Evolutionary conservation across 35 echinoderm and acorn worm genomes (phyloP).

Genomic region (Apostichopus californicus): DNA sequence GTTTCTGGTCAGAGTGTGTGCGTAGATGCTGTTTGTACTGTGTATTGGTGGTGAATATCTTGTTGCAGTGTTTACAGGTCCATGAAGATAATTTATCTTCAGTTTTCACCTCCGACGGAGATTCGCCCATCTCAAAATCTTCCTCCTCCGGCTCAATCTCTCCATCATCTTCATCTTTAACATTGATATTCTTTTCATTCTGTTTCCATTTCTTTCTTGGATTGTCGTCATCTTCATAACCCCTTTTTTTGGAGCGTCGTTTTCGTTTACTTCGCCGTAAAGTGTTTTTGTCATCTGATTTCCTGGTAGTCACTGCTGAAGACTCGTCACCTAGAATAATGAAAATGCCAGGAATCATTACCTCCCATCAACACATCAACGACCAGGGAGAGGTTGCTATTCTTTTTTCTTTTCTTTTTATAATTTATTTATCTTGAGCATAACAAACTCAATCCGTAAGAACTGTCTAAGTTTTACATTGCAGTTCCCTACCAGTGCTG

Average conservation of each 20-base stretch:
- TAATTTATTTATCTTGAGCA: too few relatives aligned
- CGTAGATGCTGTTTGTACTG: constrained; percentile 17
- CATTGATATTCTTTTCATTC: background rate
- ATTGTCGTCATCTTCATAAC: constrained; percentile 16
- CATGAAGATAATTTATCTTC: background rate
- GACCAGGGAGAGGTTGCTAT: too few relatives aligned
- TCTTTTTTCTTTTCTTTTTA: too few relatives aligned
- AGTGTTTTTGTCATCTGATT: background rate
- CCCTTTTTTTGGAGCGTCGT: constrained; percentile 18
- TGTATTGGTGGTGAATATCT: constrained; percentile 7
- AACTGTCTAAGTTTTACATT: too few relatives aligned
- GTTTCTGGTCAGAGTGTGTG: constrained; percentile 19
- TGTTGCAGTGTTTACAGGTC: background rate
- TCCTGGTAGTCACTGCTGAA: background rate
- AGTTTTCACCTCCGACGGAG: background rate
- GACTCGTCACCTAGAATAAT: background rate
- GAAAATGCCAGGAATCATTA: background rate
- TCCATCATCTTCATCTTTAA: background rate
- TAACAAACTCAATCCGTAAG: too few relatives aligned
- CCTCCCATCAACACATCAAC: too few relatives aligned
- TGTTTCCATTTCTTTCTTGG: background rate
- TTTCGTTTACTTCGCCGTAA: constrained; percentile 24
- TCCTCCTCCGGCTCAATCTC: background rate
- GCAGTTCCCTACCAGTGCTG: too few relatives aligned
- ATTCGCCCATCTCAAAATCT: background rate